Evolutionary conservation across 2,113 vertebrate genomes (phyloP).

Genomic region (Martes martes): DNA sequence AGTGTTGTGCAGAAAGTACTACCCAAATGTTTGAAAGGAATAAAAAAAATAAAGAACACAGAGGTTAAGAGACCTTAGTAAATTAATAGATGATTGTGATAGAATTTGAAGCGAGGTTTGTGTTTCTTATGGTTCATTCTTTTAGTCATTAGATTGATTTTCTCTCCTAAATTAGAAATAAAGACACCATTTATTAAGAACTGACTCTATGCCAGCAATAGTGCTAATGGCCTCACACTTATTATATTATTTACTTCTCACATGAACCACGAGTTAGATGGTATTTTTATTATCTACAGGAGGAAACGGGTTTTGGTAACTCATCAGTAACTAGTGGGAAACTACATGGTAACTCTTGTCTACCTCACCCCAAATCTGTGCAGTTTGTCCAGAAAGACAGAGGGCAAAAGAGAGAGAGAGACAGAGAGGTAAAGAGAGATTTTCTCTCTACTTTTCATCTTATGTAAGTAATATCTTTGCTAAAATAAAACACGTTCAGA

Average conservation of each 20-base stretch:
- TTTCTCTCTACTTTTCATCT: not conserved
- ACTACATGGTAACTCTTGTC: not conserved
- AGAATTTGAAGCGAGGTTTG: not conserved
- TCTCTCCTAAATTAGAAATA: not conserved
- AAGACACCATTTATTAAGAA: not conserved
- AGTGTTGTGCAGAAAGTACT: not conserved
- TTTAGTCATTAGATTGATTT: not conserved
- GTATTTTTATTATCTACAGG: not conserved
- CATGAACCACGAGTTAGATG: not conserved
- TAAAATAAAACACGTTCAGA: not conserved
- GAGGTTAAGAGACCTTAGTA: not conserved
- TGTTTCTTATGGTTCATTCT: not conserved
- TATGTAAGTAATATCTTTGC: not conserved
- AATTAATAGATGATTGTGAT: not conserved
- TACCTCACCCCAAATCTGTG: not conserved
- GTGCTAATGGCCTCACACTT: not conserved
- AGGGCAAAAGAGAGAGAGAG: not conserved
- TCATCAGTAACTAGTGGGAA: not conserved
- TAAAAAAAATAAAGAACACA: not conserved
- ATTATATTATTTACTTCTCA: not conserved
- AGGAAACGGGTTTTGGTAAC: not conserved
- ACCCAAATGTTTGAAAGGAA: not conserved
- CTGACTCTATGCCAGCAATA: not conserved
- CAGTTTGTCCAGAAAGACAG: not conserved
- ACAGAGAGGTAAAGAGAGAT: not conserved